These are phyloP conservation scores for Drosophila sp. DNA, from an alignment of 1,140 invertebrate genomes.

Conservation along the genomic window DNA sequence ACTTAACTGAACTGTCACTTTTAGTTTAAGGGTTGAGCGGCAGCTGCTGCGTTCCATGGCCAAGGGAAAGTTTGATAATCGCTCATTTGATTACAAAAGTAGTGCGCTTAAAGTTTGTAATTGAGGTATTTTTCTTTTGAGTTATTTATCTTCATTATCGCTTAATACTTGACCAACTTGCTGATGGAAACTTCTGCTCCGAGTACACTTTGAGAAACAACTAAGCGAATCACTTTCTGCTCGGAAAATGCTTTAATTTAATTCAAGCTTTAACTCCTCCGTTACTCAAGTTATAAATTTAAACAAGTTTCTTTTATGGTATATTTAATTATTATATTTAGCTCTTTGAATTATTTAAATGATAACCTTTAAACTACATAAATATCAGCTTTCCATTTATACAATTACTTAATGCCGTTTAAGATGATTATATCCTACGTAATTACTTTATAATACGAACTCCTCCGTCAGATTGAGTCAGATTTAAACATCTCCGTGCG, in stretches of 20 bases:
- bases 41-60: conserved; percentile 30
- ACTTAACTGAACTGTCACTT: conserved; percentile 48
- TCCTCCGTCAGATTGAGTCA: too few relatives aligned
- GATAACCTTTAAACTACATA: too few relatives aligned
- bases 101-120: conserved; percentile 74
- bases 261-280: background rate
- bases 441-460: too few relatives aligned
- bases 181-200: conserved; percentile 4
- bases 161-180: conserved; percentile 66
- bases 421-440: too few relatives aligned
- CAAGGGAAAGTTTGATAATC: conserved; percentile 67
- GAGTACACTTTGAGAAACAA: conserved; percentile 41
- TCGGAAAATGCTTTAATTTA: too few relatives aligned
- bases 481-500: too few relatives aligned
- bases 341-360: too few relatives aligned
- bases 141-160: conserved; percentile 82
- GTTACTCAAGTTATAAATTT: background rate
- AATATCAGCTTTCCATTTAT: too few relatives aligned
- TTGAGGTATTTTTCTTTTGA: conserved; percentile 75
- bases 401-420: too few relatives aligned
- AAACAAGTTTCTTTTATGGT: background rate
- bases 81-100: conserved; percentile 79
- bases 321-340: too few relatives aligned
- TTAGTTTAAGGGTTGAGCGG: conserved; percentile 17
- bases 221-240: too few relatives aligned